Evolutionary conservation across 2,888 invertebrate genomes (phyloP).

Genomic region (Himalopsyche anomala): DNA sequence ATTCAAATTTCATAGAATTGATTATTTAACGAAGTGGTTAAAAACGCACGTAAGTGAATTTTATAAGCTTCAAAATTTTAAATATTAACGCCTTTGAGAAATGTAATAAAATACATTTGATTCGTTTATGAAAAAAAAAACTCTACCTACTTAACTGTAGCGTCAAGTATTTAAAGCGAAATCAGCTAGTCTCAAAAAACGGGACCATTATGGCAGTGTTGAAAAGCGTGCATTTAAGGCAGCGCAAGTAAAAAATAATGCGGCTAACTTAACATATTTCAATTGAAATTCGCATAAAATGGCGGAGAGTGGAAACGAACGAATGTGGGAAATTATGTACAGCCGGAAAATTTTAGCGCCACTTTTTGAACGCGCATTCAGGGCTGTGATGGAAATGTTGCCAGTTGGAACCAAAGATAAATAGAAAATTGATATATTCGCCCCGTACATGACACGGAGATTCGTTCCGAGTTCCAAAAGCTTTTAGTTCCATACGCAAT

Average conservation of each 20-base stretch:
- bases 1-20: too few relatives aligned
- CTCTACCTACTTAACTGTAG: neutral
- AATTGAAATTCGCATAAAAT: constrained; percentile 31
- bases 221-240: constrained; percentile 22
- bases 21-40: too few relatives aligned
- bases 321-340: constrained; percentile 19
- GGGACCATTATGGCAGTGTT: neutral
- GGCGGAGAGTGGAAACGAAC: constrained; percentile 19
- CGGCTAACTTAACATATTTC: constrained; percentile 34
- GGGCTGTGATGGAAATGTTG: neutral
- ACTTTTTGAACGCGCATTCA: neutral
- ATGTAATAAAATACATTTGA: too few relatives aligned
- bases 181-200: neutral
- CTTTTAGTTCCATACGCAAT: too few relatives aligned
- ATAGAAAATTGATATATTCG: too few relatives aligned
- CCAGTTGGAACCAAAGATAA: neutral
- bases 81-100: too few relatives aligned
- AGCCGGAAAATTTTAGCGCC: constrained; percentile 24
- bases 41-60: too few relatives aligned
- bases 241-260: constrained; percentile 24
- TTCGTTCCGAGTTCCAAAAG: too few relatives aligned
- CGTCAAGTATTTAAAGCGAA: neutral
- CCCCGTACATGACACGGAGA: too few relatives aligned
- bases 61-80: too few relatives aligned
- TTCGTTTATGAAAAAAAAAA: too few relatives aligned